phyloP scores from a whole-genome alignment of 1,140 invertebrate species.

The Venturia canescens region DNA sequence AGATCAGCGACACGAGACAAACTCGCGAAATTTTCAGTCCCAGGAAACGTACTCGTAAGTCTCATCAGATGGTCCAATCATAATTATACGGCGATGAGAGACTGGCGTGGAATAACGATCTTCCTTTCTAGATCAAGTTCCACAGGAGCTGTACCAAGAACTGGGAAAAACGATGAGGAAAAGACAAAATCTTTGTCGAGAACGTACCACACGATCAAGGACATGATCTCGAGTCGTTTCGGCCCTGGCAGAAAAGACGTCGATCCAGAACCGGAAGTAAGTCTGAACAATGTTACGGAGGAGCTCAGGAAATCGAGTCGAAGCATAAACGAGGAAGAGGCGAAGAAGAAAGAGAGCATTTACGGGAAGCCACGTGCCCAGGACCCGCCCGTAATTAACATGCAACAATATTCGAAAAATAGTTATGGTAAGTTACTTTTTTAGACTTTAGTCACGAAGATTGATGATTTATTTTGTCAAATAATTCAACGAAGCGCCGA shows the following conservation, averaged over 20 bases:
- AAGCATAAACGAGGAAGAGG: conserved; percentile 71
- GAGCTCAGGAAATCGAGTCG: conserved; percentile 78
- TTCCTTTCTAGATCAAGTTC: conserved; percentile 61
- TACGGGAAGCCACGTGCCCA: conserved; percentile 79
- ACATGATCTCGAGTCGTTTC: conserved; percentile 90
- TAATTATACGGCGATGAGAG: neutral
- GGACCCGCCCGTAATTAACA: conserved; percentile 64
- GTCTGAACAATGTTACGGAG: conserved; percentile 81
- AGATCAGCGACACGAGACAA: conserved; percentile 67
- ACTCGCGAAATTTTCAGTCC: conserved; percentile 63
- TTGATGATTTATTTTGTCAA: neutral
- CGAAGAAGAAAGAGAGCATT: conserved; percentile 74
- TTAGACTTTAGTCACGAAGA: neutral
- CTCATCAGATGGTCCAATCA: neutral
- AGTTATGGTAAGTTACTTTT: conserved; percentile 64
- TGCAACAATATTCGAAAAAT: conserved; percentile 74
- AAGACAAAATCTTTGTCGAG: conserved; percentile 83
- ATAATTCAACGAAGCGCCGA: neutral
- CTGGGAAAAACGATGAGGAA: conserved; percentile 75
- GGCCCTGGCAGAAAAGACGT: conserved; percentile 80
- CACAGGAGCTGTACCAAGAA: conserved; percentile 62
- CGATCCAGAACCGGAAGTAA: conserved; percentile 77
- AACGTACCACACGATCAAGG: conserved; percentile 90
- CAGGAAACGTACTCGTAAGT: conserved; percentile 71
- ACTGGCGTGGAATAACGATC: conserved; percentile 19